phyloP scores from a whole-genome alignment of 2,888 invertebrate genomes.

The Lissonota sp. region DNA sequence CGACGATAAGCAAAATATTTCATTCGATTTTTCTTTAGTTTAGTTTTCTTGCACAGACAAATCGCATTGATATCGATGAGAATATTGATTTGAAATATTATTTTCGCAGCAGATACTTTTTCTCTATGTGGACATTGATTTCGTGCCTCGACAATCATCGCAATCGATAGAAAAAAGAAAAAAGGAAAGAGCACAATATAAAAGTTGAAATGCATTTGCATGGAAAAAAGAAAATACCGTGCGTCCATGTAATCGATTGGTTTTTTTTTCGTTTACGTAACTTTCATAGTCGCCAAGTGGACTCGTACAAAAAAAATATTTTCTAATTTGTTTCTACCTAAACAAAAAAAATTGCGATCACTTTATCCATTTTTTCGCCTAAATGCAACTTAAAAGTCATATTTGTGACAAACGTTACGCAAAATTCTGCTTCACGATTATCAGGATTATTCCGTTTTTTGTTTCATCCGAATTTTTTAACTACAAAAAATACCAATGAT shows the following conservation, averaged over 20 bases:
- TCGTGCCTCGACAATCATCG: slow-evolving; percentile 51
- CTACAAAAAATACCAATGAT: slow-evolving; percentile 19
- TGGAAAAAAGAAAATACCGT: slow-evolving; percentile 49
- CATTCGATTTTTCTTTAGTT: slow-evolving; percentile 25
- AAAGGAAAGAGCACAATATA: not conserved
- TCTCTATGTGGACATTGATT: slow-evolving; percentile 24
- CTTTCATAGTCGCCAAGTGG: slow-evolving; percentile 26
- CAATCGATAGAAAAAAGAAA: slow-evolving; percentile 42
- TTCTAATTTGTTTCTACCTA: slow-evolving; percentile 64
- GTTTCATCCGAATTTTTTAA: not conserved
- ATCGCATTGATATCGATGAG: slow-evolving; percentile 48
- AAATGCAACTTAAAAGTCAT: slow-evolving; percentile 23
- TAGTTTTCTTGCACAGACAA: slow-evolving; percentile 15
- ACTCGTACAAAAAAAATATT: slow-evolving; percentile 39
- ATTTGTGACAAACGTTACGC: not conserved
- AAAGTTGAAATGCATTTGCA: not conserved
- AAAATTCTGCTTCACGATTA: not conserved
- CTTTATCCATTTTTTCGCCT: slow-evolving; percentile 7
- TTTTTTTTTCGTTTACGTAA: slow-evolving; percentile 20
- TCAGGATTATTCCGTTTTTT: slow-evolving; percentile 1
- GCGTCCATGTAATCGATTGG: slow-evolving; percentile 34
- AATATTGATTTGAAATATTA: slow-evolving; percentile 36
- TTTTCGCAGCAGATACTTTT: slow-evolving; percentile 34
- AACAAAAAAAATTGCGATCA: slow-evolving; percentile 30
- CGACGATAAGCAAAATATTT: slow-evolving; percentile 46